A percentile compares a stretch with the other conserved stretches of the same genome.
Evolutionary conservation across 2,888 invertebrate species (phyloP).

Genomic region (Poecilus cupreus): DNA sequence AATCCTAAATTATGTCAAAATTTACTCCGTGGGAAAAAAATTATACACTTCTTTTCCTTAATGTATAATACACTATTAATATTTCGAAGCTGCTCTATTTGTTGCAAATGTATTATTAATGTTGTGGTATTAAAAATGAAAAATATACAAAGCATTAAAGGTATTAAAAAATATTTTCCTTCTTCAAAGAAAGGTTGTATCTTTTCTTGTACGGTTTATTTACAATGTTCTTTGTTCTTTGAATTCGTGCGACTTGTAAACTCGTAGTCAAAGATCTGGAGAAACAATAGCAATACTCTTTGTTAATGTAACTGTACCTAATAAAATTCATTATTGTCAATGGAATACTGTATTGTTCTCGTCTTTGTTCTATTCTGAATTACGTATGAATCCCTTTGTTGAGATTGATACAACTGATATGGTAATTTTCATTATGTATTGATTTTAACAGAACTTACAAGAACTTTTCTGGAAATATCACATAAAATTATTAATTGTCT

Average conservation of each 20-base stretch:
- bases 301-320: conserved; percentile 6
- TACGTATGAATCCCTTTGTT: conserved; percentile 1
- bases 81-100: no score
- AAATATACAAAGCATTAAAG: no score
- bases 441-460: background rate
- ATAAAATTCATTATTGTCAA: conserved; percentile 33
- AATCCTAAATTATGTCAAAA: no score
- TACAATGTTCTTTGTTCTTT: background rate
- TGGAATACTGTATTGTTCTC: conserved; percentile 26
- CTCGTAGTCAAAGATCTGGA: background rate
- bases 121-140: no score
- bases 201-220: background rate
- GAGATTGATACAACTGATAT: background rate
- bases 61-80: no score
- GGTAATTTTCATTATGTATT: conserved; percentile 17
- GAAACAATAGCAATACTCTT: conserved; percentile 26
- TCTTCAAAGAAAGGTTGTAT: background rate
- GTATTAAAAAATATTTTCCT: no score
- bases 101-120: no score
- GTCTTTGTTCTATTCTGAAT: conserved; percentile 7
- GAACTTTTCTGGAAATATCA: background rate
- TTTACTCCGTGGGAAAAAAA: no score
- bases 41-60: no score
- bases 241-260: background rate
- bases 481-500: background rate